Conservation (phyloP, 2,888 invertebrate genomes). For the Congeria kusceri region DNA sequence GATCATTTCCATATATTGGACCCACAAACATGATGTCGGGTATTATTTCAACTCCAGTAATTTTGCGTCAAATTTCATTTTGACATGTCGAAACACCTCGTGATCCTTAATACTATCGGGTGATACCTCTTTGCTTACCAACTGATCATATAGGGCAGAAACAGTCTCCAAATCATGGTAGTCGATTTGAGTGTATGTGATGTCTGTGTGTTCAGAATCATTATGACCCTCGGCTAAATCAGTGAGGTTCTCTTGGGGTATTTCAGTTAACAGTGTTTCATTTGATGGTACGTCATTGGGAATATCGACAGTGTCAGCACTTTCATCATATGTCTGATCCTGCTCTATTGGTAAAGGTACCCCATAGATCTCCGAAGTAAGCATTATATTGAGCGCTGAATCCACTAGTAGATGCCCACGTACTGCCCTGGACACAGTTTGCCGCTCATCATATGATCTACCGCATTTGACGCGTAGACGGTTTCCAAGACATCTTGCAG, state of each 20-base stretch:
- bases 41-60: neutral
- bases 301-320: neutral
- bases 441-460: constrained; percentile 60
- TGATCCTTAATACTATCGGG: neutral
- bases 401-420: constrained; percentile 60
- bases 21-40: constrained; percentile 56
- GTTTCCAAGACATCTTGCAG: constrained; percentile 60
- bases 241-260: neutral
- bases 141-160: neutral
- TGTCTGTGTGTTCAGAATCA: neutral
- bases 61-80: neutral
- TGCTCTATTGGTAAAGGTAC: neutral
- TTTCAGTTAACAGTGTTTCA: neutral
- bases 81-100: neutral
- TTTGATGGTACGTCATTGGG: too few relatives aligned
- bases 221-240: too few relatives aligned
- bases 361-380: neutral
- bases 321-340: neutral
- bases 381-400: constrained; percentile 9
- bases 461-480: constrained; percentile 62
- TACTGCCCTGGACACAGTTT: constrained; percentile 60
- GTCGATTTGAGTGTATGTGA: neutral
- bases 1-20: constrained; percentile 69
- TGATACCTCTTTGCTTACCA: neutral
- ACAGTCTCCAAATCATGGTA: neutral